Evolutionary conservation across 2,888 invertebrate species (phyloP), one percentile per base, ranked within the genome.

Genomic region (Drosophila emarginata): DNA sequence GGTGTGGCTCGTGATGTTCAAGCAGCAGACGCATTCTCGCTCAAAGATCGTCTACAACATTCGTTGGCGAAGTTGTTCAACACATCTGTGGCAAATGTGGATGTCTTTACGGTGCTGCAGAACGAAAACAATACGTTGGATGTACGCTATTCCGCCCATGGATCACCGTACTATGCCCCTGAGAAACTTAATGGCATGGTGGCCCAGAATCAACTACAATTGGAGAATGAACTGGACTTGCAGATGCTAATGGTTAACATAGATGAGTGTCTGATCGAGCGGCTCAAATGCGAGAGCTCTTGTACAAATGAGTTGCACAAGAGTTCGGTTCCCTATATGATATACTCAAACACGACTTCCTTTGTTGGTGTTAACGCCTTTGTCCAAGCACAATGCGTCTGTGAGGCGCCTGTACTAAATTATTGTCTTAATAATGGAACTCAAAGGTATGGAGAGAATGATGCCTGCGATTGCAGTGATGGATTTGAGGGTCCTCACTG

Each of bases 301-400:
- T 99, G 98, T 85, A 94, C 95, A 2, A 98, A 97, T 82, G 93
- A 94, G 18, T 92, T 98, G 62, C 94, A 94, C 84, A 95, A 95
- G 88, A 95, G 95, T 64, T 94, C 94, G 14, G 93, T 94, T 1
- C 97, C 97, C 0, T 94, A 95, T 36, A 94, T 96, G 5, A 97
- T 99, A 6, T 97, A 96, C 89, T 98, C 98, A 0, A 99, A 99
- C 90, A 95, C 95, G 1, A 97, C 98, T 0, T 97, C 98, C 3
- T 97, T 99, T 89, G 97, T 99, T 12, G 99, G 99, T 0, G 97
- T 99, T 0, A 95, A 95, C 21, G 97, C 97, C 0, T 93, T 96
- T 36, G 95, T 97, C 0, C 95, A 96, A 90, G 95, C 97, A 0
- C 94, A 95, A 56, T 98, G 98, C 87, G 94, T 93, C 0, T 96